Evolutionary conservation across 2,113 vertebrate genomes (phyloP).

Genomic region (Hippocampus barbouri): DNA sequence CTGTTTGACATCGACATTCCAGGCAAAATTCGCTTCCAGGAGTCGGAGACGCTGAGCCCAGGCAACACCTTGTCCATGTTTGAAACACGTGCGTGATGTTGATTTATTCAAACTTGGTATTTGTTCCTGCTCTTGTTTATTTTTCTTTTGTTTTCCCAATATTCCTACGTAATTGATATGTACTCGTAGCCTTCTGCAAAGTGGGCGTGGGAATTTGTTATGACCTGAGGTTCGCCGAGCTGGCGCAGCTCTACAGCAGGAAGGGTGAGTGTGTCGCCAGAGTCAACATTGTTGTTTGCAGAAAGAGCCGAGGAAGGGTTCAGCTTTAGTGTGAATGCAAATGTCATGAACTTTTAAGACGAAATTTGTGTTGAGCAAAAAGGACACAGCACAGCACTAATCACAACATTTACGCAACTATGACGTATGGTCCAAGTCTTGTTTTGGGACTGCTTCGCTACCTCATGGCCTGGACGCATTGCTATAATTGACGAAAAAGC

Average conservation of each 20-base stretch:
- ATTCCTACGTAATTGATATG: background rate
- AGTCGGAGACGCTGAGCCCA: conserved; percentile 88
- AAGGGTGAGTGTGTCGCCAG: conserved; percentile 73
- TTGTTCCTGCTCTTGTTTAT: no score
- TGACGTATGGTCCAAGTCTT: no score
- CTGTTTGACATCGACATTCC: conserved; percentile 95
- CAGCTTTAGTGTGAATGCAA: no score
- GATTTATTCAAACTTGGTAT: fast-evolving
- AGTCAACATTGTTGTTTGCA: background rate
- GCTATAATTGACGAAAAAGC: background rate
- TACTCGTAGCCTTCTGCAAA: conserved; percentile 85
- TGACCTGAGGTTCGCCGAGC: conserved; percentile 91
- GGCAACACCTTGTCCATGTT: conserved; percentile 85
- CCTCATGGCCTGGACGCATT: background rate
- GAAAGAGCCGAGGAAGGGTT: background rate
- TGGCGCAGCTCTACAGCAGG: conserved; percentile 89
- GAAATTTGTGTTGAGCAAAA: no score
- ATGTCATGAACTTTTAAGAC: no score
- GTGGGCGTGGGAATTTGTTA: conserved; percentile 97
- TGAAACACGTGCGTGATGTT: conserved; percentile 82
- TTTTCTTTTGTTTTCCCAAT: background rate
- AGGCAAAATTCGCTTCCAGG: conserved; percentile 93
- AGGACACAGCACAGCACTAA: no score
- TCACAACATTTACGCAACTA: no score
- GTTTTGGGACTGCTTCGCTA: no score